Evolutionary conservation across 2,888 invertebrate species (phyloP), one percentile per base, ranked within the genome.

Genomic region (Cataglyphis cursor): DNA sequence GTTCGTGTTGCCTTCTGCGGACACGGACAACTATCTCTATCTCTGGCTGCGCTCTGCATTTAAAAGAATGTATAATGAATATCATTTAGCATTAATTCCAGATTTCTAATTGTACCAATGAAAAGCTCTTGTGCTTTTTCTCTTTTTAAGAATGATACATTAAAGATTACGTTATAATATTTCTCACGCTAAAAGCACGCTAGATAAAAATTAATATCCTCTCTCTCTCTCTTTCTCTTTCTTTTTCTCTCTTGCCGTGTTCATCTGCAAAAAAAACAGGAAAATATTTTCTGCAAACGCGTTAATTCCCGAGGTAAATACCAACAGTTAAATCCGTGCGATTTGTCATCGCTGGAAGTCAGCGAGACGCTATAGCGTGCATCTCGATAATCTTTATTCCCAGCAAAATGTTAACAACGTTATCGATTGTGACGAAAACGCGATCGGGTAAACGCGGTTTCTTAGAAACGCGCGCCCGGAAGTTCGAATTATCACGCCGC

Each of bases 221-320:
- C 41, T 54, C 41, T 12, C 12, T 3, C 10, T 3, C 41, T 41
- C 38, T 38, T 1, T 38, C 35, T 38, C 48, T 65, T 1, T 31
- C 31, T 31, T 5, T 31, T 6, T 31, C 31, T 31, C 6, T 31
- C 6, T 31, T 35, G 15, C 70, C 54, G 12, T 73, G 44, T 72
- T 80, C 73, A 74, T 73, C 78, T 78, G 12, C 44, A 54, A 76
- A 51, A 48, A 54, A 75, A 44, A 35, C 31, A 74, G 6, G 21
- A 21, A 35, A 54, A 80, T 66, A 44, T 44, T 80, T 59, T 59
- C 35, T 59, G 75, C 59, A 74, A 80, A 80, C 78, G 31, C 24
- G 74, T 74, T 80, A 80, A 80, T 80, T 80, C 78, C 59, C 75
- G 74, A 59, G 59, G 59, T 80, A 80, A 74, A 78, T 78, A 78